Conservation (phyloP, 2,888 invertebrate genomes). For the Gasteruption jaculator region DNA sequence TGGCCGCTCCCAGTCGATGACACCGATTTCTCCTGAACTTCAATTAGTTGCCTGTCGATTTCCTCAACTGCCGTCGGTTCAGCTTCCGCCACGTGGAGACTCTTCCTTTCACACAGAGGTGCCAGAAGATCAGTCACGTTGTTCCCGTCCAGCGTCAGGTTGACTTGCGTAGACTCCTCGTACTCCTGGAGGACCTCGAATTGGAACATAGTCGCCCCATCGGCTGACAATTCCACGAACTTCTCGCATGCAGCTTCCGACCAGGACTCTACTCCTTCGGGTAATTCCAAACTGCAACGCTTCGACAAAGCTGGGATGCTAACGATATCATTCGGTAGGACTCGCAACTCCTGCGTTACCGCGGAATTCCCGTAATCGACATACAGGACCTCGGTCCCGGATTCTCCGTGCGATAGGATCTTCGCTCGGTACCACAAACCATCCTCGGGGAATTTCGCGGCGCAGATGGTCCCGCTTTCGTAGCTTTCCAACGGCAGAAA, state of each 20-base stretch:
- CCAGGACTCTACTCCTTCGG: conserved; percentile 61
- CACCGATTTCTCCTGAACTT: too few species aligned
- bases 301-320: conserved; percentile 59
- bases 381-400: conserved; percentile 61
- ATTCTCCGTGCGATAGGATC: conserved; percentile 56
- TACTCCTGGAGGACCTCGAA: conserved; percentile 65
- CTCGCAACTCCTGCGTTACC: conserved; percentile 57
- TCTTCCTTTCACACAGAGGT: conserved; percentile 52
- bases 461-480: conserved; percentile 59
- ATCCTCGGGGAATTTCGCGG: conserved; percentile 64
- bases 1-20: too few species aligned
- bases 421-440: conserved; percentile 66
- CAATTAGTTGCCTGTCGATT: too few species aligned
- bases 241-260: conserved; percentile 62
- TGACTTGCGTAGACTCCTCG: conserved; percentile 64
- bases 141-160: conserved; percentile 59
- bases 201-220: conserved; percentile 67
- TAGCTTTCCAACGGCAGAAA: conserved; percentile 54
- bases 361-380: conserved; percentile 68
- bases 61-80: too few species aligned
- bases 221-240: conserved; percentile 66
- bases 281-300: conserved; percentile 60
- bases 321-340: conserved; percentile 60
- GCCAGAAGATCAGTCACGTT: conserved; percentile 63
- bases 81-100: too few species aligned